These are phyloP conservation scores for Phorcus lineatus DNA, from an alignment of 2,888 invertebrate genomes.

Conservation along the genomic window DNA sequence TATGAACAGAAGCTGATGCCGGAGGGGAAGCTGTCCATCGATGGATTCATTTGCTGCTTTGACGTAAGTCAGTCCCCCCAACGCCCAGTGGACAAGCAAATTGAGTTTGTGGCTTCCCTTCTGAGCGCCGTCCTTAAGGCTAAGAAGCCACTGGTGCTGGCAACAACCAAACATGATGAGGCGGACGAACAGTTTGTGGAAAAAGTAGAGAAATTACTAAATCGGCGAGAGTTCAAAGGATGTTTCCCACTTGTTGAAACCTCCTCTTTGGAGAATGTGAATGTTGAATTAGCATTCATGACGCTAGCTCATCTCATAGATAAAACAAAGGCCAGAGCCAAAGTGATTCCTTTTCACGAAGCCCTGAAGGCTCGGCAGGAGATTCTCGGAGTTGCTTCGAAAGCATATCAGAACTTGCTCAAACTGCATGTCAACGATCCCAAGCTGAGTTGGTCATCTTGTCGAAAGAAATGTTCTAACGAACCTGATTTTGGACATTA, in stretches of 20 bases:
- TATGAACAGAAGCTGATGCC: constrained; percentile 88
- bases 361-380: constrained; percentile 91
- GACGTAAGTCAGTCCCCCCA: constrained; percentile 96
- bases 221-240: constrained; percentile 90
- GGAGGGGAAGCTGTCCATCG: constrained; percentile 93
- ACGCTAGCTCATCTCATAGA: constrained; percentile 94
- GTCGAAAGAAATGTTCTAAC: constrained; percentile 88
- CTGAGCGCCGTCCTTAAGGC: constrained; percentile 91
- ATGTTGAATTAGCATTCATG: constrained; percentile 91
- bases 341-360: constrained; percentile 84
- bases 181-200: constrained; percentile 83
- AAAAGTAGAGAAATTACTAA: constrained; percentile 91
- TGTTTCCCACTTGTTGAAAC: constrained; percentile 91
- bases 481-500: constrained; percentile 90
- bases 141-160: constrained; percentile 95
- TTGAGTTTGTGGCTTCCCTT: constrained; percentile 83
- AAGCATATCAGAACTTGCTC: constrained; percentile 91
- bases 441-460: constrained; percentile 81
- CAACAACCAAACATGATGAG: constrained; percentile 96
- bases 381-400: constrained; percentile 90
- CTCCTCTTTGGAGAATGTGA: constrained; percentile 96
- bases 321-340: constrained; percentile 83
- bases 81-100: constrained; percentile 88
- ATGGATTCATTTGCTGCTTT: constrained; percentile 96
- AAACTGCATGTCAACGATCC: constrained; percentile 86